These are phyloP conservation scores for Nematopogon swammerdamellus DNA, from an alignment of 2,888 invertebrate genomes.

Conservation along the genomic window DNA sequence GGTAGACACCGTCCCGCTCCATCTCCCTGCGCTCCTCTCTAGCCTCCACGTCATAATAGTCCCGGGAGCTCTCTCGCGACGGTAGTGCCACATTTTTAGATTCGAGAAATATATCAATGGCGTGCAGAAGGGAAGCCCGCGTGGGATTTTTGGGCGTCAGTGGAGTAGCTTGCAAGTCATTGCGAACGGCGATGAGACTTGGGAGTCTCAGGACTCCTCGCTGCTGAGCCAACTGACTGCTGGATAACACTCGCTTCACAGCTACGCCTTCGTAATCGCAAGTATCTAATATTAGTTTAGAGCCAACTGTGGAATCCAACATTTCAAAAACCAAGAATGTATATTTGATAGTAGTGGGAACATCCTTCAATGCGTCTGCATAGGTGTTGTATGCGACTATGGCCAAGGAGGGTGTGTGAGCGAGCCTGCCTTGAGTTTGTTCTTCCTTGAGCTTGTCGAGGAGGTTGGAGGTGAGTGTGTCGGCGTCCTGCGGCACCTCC, in stretches of 20 bases:
- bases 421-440: constrained; percentile 54
- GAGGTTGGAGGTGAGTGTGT: constrained; percentile 53
- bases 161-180: constrained; percentile 27
- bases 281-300: constrained; percentile 66
- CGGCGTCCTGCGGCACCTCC: constrained; percentile 48
- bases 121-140: constrained; percentile 37
- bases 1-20: constrained; percentile 65
- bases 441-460: constrained; percentile 59
- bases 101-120: constrained; percentile 52
- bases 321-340: constrained; percentile 67
- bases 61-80: constrained; percentile 14
- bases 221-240: constrained; percentile 45
- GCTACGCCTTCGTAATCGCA: constrained; percentile 51
- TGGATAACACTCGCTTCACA: constrained; percentile 58
- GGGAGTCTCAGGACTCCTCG: constrained; percentile 51
- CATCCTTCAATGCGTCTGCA: constrained; percentile 48
- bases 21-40: constrained; percentile 14
- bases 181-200: constrained; percentile 47
- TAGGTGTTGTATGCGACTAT: constrained; percentile 52
- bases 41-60: constrained; percentile 20
- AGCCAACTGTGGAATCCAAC: constrained; percentile 58
- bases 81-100: constrained; percentile 43
- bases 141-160: constrained; percentile 37
- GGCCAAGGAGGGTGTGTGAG: constrained; percentile 62
- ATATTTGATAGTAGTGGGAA: constrained; percentile 46